Evolutionary conservation across 2,797 vertebrate genomes (phyloP), one percentile per base, ranked within the genome.

Genomic region (Pogoniulus pusillus): DNA sequence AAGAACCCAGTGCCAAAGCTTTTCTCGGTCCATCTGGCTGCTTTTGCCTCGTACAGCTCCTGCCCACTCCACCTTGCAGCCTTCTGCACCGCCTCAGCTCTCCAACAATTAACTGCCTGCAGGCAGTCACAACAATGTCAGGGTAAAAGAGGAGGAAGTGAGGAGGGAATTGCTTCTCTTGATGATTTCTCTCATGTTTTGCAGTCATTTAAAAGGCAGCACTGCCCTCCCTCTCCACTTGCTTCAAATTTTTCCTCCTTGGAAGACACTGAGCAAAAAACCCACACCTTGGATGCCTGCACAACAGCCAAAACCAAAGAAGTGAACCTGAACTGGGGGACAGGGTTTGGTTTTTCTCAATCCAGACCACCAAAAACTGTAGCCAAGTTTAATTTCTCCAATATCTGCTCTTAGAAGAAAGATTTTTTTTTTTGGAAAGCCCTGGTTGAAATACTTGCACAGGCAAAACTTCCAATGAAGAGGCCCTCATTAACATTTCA

Each of bases 401-500:
- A 9, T 4, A 41, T 10, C 58, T 51, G 26, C 12, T 53, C 30
- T 60, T 29, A 10, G 29, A 57, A 29, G 2, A 43, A 53, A 30
- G 11, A 7, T 47, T 82, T 29, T 26, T 63, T 7, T 47, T 82
- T 29, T 26, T 63, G 10, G 12, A 14, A 81, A 43, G 19, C 6
- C 30, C 29, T 30, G 68, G 32, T 0, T 4, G 16, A 66, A 2
- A 2, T 24, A 2, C 19, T 63, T 60, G 16, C 7, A 37, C 6
- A 30, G 10, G n/a, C 49, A 60, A 79, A 32, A 12, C 9, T 23
- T 53, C 5, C 6, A 17, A 17, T 16, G 58, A 32, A 54, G n/a
- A 72, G 59, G 24, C 7, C 6, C 8, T 75, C 27, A 19, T 24
- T 53, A 70, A 47, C 13, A 24, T 30, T 43, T 70, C 17, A 16